phyloP scores from a whole-genome alignment of 2,797 vertebrate species.

The Typhlichthys eigenmanni region DNA sequence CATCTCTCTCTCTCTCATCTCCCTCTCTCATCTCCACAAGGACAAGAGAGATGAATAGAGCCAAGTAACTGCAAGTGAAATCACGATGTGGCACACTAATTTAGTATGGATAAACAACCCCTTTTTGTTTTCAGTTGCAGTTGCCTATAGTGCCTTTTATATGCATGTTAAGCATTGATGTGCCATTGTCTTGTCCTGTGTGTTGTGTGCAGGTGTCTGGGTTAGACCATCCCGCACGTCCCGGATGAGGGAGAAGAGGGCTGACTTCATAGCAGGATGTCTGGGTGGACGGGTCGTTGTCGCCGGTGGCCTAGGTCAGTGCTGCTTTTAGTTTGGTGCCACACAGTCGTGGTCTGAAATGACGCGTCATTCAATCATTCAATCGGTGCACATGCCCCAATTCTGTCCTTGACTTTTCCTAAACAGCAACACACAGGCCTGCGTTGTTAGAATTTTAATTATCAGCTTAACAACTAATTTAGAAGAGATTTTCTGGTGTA shows the following conservation, averaged over 20 bases:
- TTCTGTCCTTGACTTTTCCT: no score
- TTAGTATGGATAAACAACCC: no score
- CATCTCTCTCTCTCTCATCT: background rate
- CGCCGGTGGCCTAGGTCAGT: constrained; percentile 90
- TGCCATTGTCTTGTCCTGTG: background rate
- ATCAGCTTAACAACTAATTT: no score
- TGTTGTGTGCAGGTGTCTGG: constrained; percentile 83
- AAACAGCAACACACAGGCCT: no score
- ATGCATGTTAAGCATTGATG: background rate
- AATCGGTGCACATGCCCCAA: no score
- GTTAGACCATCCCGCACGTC: constrained; percentile 84
- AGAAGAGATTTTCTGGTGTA: no score
- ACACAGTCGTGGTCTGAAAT: no score
- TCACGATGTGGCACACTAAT: no score
- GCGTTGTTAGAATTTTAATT: no score
- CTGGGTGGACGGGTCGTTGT: constrained; percentile 89
- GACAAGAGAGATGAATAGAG: background rate
- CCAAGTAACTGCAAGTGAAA: no score
- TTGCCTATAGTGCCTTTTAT: background rate
- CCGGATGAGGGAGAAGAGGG: constrained; percentile 95
- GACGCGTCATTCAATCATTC: no score
- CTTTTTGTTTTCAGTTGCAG: background rate
- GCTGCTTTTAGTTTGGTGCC: background rate
- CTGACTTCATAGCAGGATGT: constrained; percentile 90
- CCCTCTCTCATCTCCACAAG: background rate